Evolutionary conservation across 1,140 invertebrate genomes (phyloP), one percentile per base, ranked within the genome.

Genomic region (Calliphora vicina): DNA sequence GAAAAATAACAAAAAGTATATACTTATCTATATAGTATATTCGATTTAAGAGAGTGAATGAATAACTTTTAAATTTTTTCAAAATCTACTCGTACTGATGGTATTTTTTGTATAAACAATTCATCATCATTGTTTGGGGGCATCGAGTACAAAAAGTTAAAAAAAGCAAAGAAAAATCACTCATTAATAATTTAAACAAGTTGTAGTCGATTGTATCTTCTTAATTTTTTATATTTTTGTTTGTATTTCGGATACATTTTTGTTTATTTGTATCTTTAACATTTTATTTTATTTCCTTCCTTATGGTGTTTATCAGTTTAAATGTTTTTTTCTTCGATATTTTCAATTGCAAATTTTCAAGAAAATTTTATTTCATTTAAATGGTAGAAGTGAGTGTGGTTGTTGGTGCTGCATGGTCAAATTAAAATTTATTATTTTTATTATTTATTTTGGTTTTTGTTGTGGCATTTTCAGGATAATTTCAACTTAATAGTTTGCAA

Each of bases 121-220:
- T 74, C 72, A 74, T 74, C 72, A 74, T 74, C 72, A 74, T 74
- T 35, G 27, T 74, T 74, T 12, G 10, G 1, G 25, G 8, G 25
- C 27, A 10, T 20, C n/a, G 10, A 20, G 61, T 71, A 26, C 71
- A 23, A 26, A 61, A 2, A 27, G 72, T n/a, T n/a, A 35, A 17
- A 42, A 35, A 35, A 35, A n/a, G 8, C 2, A 17, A 73, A 73
- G 23, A 74, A 35, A 27, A 74, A 72, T 72, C 12, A 72, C 23
- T 35, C 72, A 74, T 74, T 74, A 74, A 74, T 74, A 27, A 35
- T 74, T 74, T 74, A 74, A 74, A 74, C 72, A 74, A 72, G 27
- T 72, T 72, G 71, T 72, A 26, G 71, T 29, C 0, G 45, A 12
- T 50, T 50, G 12, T 50, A 50, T 50, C 45, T 50, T 50, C 12